Conservation (phyloP, 92 coral and sea anemone species). For the Umimayanthus kanabou region DNA sequence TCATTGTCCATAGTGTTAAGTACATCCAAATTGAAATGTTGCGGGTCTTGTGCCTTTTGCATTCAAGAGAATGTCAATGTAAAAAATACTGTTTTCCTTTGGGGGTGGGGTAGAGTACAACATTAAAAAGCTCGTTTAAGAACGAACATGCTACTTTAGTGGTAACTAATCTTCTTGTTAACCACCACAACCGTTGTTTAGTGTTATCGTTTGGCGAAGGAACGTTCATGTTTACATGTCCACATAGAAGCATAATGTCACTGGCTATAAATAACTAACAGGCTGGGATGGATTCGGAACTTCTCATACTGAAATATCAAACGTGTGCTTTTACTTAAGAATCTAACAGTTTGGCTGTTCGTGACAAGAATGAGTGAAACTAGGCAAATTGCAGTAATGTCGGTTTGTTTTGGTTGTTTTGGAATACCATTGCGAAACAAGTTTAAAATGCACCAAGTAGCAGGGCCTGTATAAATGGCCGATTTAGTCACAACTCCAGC, state of each 20-base stretch:
- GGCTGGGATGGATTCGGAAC: slow-evolving; percentile 7
- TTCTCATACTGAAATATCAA: too few relatives aligned
- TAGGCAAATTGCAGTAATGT: too few relatives aligned
- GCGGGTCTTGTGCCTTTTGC: not conserved
- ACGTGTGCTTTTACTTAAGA: not conserved
- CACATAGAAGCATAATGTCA: not conserved
- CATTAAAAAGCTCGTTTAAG: not conserved
- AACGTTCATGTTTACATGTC: not conserved
- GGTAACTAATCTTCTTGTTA: too few relatives aligned
- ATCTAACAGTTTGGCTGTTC: not conserved
- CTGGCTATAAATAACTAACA: not conserved
- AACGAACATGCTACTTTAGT: not conserved
- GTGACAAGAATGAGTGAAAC: not conserved
- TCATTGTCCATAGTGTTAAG: not conserved
- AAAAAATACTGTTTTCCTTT: too few relatives aligned
- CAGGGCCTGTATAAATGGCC: too few relatives aligned
- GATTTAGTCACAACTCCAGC: too few relatives aligned
- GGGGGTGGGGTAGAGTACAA: too few relatives aligned
- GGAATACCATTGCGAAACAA: too few relatives aligned
- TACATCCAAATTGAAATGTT: not conserved
- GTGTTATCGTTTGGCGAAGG: not conserved
- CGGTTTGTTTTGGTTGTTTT: too few relatives aligned
- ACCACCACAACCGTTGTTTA: not conserved
- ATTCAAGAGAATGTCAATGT: too few relatives aligned
- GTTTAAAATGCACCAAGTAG: too few relatives aligned